phyloP scores from a whole-genome alignment of 2,888 invertebrate species.

The Cosmia pyralina region DNA sequence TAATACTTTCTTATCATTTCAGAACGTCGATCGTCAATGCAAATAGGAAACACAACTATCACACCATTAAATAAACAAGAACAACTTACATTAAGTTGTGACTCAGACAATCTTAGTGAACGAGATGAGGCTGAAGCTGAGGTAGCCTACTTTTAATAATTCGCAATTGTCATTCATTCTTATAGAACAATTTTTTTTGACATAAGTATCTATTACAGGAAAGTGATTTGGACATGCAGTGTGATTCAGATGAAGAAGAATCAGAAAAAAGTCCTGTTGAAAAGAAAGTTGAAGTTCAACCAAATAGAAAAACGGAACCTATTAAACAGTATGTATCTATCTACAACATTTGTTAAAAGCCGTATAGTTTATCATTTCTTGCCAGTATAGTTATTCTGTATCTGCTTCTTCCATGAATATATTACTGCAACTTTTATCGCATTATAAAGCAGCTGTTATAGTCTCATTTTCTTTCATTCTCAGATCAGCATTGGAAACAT shows the following conservation, averaged over 20 bases:
- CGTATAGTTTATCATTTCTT: neutral
- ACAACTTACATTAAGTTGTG: conserved; percentile 91
- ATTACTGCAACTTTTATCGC: neutral
- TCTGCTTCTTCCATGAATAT: neutral
- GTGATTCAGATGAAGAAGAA: conserved; percentile 88
- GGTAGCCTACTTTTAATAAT: conserved; percentile 69
- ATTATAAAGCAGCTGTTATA: conserved; percentile 17
- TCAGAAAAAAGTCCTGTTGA: conserved; percentile 78
- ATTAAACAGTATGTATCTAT: conserved; percentile 91
- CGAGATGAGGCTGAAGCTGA: conserved; percentile 95
- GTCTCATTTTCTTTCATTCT: conserved; percentile 39
- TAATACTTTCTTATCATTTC: conserved; percentile 1
- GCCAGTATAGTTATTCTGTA: neutral
- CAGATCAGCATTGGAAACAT: conserved; percentile 45
- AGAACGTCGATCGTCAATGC: conserved; percentile 90
- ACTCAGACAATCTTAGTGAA: conserved; percentile 93
- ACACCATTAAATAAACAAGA: conserved; percentile 87
- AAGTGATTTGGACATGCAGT: conserved; percentile 89
- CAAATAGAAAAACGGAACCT: conserved; percentile 84
- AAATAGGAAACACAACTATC: conserved; percentile 93
- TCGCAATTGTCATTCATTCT: neutral
- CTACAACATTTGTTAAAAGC: neutral
- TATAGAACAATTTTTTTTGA: neutral
- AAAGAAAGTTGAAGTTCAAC: conserved; percentile 79
- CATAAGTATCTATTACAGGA: conserved; percentile 76